Evolutionary conservation across 1,140 invertebrate species (phyloP), one percentile per base, ranked within the genome.

Genomic region (Caenorhabditis tropicalis): DNA sequence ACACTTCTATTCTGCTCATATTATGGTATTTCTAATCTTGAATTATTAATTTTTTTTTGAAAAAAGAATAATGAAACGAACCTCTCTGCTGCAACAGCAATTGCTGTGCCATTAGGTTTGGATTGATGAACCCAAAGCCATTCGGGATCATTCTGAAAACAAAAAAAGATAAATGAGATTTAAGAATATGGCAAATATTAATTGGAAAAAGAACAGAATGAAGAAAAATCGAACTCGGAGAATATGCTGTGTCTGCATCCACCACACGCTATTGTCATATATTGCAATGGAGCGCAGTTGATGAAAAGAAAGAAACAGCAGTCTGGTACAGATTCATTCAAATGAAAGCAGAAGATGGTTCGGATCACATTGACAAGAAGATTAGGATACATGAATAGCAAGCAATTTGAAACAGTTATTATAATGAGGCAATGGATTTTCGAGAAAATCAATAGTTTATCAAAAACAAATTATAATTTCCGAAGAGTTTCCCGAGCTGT

Each of bases 141-240:
- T 43, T 43, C 5, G 65, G 65, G 19, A 74, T 21, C 65, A 74
- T 74, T 65, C 65, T 74, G 65, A 74, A 74, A 36, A 65, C 33
- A 74, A 33, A 10, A 46, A 27, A 4, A 33, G 2, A 29, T 27
- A 27, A 27, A 10, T 1, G 27, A 58, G 0, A 29, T 12, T 7
- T 7, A 53, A 21, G 53, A 15, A 29, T 3, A 58, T 58, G 53
- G 21, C 16, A 3, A 6, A 51, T 29, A 5, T 36, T n/a, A 36
- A 36, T 4, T 65, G 7, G 58, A 16, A 27, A 15, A 19, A 24
- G 36, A 12, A n/a, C n/a, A n/a, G n/a, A n/a, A n/a, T n/a, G n/a
- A n/a, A n/a, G n/a, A 15, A 46, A 27, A 74, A 74, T 74, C 65
- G 36, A 74, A 74, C 7, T 36, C 36, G 0, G 9, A 1, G 7